Base-by-base conservation (phyloP, 2,113 vertebrate genomes). In the Upupa epops region DNA sequence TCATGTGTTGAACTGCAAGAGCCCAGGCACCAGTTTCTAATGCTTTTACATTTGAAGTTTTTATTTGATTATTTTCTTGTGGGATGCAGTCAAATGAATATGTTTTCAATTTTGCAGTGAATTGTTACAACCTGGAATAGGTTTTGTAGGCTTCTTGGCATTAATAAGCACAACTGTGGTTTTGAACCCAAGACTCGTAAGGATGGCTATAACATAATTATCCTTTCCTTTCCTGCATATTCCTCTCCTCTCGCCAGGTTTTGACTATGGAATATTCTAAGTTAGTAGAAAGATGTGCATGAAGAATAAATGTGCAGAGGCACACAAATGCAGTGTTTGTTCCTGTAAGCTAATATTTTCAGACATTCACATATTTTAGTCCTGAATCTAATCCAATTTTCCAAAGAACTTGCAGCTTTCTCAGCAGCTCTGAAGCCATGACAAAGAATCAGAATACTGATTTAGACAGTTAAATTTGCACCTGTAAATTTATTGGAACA, bases 111-210 rank as follows among this genome's bases (percentile, higher is more conserved):
- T 82, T 90, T 58, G 58, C 31, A 74, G 71, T 34, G 55, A 76
- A 68, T 80, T 77, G 32, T 81, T 90, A 74, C 86, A 84, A 75
- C 86, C 74, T 84, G 66, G 40, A 73, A 63, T 31, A 17, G 42
- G 36, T 82, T 94, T 88, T 93, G 54, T 65, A 71, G 90, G 70
- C 25, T 89, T 79, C 74, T 91, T 90, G 89, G 81, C 89, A 82
- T n/a, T 0, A 0, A 15, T 61, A 86, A 90, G 54, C 17, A 0
- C 19, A 66, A 93, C 61, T 65, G 79, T 75, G 92, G 80, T 89
- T 96, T 88, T 79, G 61, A 80, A 48, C 40, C 26, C 8, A 79
- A 58, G 1, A 58, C 37, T 63, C 31, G 1, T 25, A 45, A 54
- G 31, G 42, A 78, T 4, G 3, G 32, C 61, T 28, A 13, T 21